Evolutionary conservation across 2,888 invertebrate genomes (phyloP), one percentile per base, ranked within the genome.

Genomic region (Camptogramma bilineatum): DNA sequence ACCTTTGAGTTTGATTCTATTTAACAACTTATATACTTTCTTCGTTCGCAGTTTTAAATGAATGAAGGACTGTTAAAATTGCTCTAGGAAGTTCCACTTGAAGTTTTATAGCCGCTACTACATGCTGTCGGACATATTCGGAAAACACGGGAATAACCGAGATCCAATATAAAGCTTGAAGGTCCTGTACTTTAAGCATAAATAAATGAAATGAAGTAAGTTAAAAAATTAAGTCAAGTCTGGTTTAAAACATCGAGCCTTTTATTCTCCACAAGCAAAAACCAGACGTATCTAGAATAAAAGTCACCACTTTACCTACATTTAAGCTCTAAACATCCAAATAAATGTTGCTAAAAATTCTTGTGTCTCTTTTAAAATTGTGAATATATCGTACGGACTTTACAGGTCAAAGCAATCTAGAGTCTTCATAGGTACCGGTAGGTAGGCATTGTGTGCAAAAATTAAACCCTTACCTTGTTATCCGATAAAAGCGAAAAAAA

Each of bases 321-420:
- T 51, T 53, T 52, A 60, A 52, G 51, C 46, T 52, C 54, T 51
- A 21, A 46, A 52, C 57, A 44, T 31, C 47, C 21, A 55, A 55
- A 55, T 47, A 55, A 64, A 64, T 48, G 60, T 52, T 42, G 24
- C 52, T 56, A 18, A 61, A 66, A 66, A 51, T 39, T 51, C 31
- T 28, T 54, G 44, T 34, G 46, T 34, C 52, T 54, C 44, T 28
- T 62, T 48, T 67, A 54, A 63, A 73, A 70, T 55, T 67, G 73
- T 70, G 69, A 55, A 68, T 68, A 70, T 62, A 66, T 55, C 51
- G 53, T 60, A 42, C 17, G 17, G 46, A 56, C 62, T 39, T 57
- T 61, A 66, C 34, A 39, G 34, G 62, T 61, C 54, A 55, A 13
- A 39, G 3, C 13, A 39, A 2, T 2, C 3, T 39, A 13, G 4